A percentile compares a stretch with the other conserved stretches of the same genome.
Conservation (phyloP, 2,113 vertebrate genomes). For the Chamaea fasciata region DNA sequence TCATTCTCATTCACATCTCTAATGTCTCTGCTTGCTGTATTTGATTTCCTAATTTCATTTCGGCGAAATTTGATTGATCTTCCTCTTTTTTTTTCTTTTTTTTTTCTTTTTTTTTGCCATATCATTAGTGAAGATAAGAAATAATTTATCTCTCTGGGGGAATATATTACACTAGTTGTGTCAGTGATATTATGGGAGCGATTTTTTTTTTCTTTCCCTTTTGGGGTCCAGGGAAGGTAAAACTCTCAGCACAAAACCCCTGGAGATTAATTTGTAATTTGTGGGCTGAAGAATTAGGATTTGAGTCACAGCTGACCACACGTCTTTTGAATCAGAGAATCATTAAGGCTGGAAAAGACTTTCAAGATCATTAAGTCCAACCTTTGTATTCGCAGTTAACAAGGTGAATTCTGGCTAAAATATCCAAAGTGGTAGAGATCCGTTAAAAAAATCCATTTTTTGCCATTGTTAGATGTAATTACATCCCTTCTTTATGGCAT, state of each 20-base stretch:
- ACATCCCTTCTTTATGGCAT: neutral
- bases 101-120: fast-evolving
- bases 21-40: neutral
- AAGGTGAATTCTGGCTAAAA: neutral
- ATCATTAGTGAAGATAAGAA: neutral
- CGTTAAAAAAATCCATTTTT: neutral
- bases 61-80: fast-evolving
- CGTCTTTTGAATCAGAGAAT: neutral
- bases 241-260: neutral
- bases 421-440: neutral
- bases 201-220: neutral
- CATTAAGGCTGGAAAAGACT: neutral
- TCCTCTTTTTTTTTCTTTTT: no score
- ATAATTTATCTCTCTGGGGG: neutral
- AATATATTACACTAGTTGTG: neutral
- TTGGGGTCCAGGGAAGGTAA: neutral
- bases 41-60: neutral
- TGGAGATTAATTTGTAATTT: neutral
- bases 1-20: neutral
- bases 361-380: neutral
- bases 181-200: neutral
- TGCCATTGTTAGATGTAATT: neutral
- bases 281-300: neutral
- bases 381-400: neutral
- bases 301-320: neutral